phyloP scores from a whole-genome alignment of 2,113 vertebrate species.

The Pangasianodon gigas region DNA sequence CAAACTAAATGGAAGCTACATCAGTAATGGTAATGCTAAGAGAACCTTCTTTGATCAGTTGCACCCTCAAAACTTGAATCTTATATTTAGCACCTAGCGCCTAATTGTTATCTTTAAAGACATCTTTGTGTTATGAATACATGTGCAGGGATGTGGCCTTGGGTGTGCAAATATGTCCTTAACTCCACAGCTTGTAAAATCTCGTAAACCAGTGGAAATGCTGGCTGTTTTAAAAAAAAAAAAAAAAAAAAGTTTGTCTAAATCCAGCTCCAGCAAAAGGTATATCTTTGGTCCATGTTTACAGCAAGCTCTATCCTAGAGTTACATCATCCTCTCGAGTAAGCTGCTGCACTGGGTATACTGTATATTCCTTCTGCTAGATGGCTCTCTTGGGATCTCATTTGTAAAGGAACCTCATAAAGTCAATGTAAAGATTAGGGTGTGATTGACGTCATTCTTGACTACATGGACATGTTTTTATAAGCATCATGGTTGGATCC shows the following conservation, averaged over 20 bases:
- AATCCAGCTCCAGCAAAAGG: neutral
- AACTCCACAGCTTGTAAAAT: neutral
- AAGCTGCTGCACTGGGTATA: constrained; percentile 15
- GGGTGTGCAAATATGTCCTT: neutral
- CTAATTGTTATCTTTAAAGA: neutral
- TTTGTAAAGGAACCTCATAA: constrained; percentile 21
- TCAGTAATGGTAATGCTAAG: neutral
- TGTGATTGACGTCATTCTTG: neutral
- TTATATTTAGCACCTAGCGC: neutral
- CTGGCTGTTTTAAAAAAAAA: neutral
- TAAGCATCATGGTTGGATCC: neutral
- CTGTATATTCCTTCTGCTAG: neutral
- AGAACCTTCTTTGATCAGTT: neutral
- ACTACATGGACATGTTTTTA: too few species aligned
- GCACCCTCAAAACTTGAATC: neutral
- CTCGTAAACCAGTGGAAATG: neutral
- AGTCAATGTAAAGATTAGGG: constrained; percentile 7
- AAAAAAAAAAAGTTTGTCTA: neutral
- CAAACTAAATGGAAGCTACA: neutral
- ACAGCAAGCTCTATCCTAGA: neutral
- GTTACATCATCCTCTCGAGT: constrained; percentile 28
- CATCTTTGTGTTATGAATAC: neutral
- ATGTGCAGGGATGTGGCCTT: neutral
- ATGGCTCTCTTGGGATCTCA: constrained; percentile 28
- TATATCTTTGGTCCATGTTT: constrained; percentile 1